Evolutionary conservation across 2,113 vertebrate genomes (phyloP).

Genomic region (Stegastes partitus): DNA sequence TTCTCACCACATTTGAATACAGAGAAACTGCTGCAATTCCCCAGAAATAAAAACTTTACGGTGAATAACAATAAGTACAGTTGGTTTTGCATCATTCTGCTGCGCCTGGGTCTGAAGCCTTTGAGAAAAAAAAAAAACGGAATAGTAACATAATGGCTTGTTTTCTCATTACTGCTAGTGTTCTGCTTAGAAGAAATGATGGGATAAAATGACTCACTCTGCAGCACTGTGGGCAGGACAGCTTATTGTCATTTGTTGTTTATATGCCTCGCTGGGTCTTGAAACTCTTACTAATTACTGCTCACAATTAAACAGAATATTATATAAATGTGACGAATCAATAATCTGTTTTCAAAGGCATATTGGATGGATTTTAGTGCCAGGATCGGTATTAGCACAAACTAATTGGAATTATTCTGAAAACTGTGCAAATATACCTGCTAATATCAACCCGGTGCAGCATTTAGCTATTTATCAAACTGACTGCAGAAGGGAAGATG

Average conservation of each 20-base stretch:
- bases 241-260: constrained; percentile 63
- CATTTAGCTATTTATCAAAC: constrained; percentile 26
- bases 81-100: constrained; percentile 60
- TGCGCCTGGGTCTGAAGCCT: constrained; percentile 33
- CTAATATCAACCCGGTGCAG: constrained; percentile 1
- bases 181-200: constrained; percentile 67
- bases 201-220: constrained; percentile 70
- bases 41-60: constrained; percentile 71
- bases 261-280: constrained; percentile 45
- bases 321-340: constrained; percentile 52
- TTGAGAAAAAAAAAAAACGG: constrained; percentile 19
- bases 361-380: not conserved
- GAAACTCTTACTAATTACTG: constrained; percentile 47
- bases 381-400: not conserved
- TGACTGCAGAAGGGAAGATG: constrained; percentile 23
- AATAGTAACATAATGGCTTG: constrained; percentile 57
- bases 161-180: constrained; percentile 70
- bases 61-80: constrained; percentile 72
- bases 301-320: constrained; percentile 10
- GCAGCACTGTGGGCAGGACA: constrained; percentile 63
- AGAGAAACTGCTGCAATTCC: constrained; percentile 58
- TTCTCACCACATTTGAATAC: constrained; percentile 69
- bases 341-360: constrained; percentile 6
- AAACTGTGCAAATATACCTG: constrained; percentile 23
- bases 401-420: constrained; percentile 19